phyloP scores from a whole-genome alignment of 2,888 invertebrate species.

The Drosophila antonietae region DNA sequence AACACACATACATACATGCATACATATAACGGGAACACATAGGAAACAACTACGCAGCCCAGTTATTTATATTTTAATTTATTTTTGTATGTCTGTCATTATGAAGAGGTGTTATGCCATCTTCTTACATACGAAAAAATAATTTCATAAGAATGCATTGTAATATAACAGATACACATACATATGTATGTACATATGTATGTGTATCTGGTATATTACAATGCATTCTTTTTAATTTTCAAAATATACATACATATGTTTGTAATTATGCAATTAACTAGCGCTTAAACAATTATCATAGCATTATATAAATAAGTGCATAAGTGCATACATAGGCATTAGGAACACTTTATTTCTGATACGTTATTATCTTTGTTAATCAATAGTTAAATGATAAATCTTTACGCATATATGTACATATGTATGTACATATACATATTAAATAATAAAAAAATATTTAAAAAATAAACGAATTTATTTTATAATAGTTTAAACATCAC shows the following conservation, averaged over 20 bases:
- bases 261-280: neutral
- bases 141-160: neutral
- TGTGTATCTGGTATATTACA: too few relatives aligned
- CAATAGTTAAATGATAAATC: neutral
- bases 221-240: too few relatives aligned
- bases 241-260: neutral
- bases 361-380: too few relatives aligned
- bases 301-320: neutral
- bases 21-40: constrained; percentile 57
- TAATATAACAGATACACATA: neutral
- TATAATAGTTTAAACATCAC: too few relatives aligned
- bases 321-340: too few relatives aligned
- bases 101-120: constrained; percentile 70
- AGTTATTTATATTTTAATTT: constrained; percentile 40
- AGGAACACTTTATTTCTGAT: neutral
- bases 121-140: constrained; percentile 20
- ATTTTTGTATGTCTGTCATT: constrained; percentile 20
- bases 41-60: constrained; percentile 44
- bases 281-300: neutral
- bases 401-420: neutral
- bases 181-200: neutral
- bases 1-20: neutral
- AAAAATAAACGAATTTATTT: too few relatives aligned
- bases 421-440: neutral
- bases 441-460: too few relatives aligned